phyloP scores from a whole-genome alignment of 2,113 vertebrate species.

The Anarrhichthys ocellatus region DNA sequence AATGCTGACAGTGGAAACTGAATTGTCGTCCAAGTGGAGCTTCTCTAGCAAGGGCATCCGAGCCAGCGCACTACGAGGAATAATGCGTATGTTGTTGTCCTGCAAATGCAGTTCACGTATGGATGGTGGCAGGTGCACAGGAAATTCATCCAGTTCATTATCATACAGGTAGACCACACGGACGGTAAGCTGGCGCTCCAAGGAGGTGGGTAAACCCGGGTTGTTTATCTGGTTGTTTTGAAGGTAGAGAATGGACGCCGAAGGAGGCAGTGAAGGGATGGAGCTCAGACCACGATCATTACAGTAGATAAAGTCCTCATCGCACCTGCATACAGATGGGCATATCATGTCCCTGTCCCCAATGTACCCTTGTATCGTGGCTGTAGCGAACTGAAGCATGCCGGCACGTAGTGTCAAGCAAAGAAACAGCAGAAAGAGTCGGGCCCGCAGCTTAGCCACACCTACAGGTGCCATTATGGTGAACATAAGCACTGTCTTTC shows the following conservation, averaged over 20 bases:
- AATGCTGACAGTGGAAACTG: constrained; percentile 94
- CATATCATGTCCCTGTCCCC: constrained; percentile 81
- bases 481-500: constrained; percentile 44
- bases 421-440: constrained; percentile 86
- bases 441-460: constrained; percentile 83
- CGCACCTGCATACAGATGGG: constrained; percentile 91
- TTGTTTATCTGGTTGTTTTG: constrained; percentile 97
- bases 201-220: constrained; percentile 88
- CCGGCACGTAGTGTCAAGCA: constrained; percentile 85
- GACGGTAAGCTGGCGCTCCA: constrained; percentile 84
- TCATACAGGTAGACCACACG: constrained; percentile 94
- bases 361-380: constrained; percentile 76
- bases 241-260: constrained; percentile 93
- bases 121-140: constrained; percentile 88
- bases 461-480: constrained; percentile 82
- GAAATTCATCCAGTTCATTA: constrained; percentile 93
- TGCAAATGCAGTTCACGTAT: constrained; percentile 94
- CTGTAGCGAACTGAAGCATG: constrained; percentile 81
- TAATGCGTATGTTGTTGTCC: constrained; percentile 93
- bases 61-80: constrained; percentile 87
- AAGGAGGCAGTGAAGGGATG: constrained; percentile 88
- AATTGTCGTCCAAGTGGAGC: constrained; percentile 95
- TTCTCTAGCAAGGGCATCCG: constrained; percentile 92
- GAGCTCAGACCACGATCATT: constrained; percentile 94
- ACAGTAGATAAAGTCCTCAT: constrained; percentile 94